Evolutionary conservation across 1,140 invertebrate species (phyloP).

Genomic region (Aphelenchoides fujianensis): DNA sequence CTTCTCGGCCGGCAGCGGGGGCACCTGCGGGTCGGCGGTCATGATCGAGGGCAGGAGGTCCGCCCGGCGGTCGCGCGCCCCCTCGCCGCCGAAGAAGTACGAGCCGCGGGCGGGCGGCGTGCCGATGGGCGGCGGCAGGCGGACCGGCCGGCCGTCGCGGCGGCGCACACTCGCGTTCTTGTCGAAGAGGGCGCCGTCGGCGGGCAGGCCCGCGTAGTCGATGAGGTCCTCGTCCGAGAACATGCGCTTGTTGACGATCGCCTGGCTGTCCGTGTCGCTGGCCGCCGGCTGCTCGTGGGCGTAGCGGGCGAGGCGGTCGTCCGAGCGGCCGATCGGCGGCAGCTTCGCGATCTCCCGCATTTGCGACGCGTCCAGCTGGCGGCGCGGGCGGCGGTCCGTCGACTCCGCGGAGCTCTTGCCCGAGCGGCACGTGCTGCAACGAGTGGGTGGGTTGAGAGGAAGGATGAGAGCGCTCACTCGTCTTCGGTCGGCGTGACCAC

Average conservation of each 20-base stretch:
- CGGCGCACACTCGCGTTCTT: background rate
- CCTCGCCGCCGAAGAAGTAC: no score
- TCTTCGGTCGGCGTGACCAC: slow-evolving; percentile 1
- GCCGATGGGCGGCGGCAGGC: background rate
- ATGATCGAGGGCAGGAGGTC: no score
- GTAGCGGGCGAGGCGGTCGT: background rate
- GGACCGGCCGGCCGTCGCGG: background rate
- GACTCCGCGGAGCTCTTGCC: no score
- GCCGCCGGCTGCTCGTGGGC: no score
- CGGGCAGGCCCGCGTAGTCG: background rate
- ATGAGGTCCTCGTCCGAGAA: background rate
- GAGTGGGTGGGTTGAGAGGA: no score
- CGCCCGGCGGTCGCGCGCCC: background rate
- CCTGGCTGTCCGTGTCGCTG: background rate
- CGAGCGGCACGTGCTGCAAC: no score
- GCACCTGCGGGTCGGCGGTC: background rate
- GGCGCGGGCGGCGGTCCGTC: no score
- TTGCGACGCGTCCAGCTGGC: background rate
- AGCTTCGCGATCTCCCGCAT: background rate
- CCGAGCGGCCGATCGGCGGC: no score
- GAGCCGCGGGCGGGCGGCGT: background rate
- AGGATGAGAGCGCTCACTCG: no score
- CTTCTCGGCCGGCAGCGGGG: background rate
- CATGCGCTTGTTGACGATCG: background rate
- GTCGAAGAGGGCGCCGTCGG: background rate